These are phyloP conservation scores for Formicarius rufipectus DNA, from an alignment of 2,113 vertebrate genomes.

Conservation along the genomic window DNA sequence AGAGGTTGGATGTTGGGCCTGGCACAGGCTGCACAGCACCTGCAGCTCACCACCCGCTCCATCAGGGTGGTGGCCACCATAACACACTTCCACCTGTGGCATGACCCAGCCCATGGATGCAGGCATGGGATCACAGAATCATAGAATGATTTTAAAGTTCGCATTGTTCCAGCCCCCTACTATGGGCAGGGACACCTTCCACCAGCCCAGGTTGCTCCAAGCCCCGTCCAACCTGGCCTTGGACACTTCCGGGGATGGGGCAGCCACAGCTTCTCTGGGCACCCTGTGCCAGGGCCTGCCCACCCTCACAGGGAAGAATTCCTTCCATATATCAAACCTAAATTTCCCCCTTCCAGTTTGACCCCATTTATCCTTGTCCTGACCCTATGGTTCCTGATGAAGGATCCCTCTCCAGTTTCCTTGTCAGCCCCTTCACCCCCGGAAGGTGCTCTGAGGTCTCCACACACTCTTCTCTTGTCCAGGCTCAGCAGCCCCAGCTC, in stretches of 20 bases:
- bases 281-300: neutral
- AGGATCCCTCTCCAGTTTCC: fast-evolving
- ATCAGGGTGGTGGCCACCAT: neutral
- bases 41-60: neutral
- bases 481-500: fast-evolving
- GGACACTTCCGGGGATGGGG: neutral
- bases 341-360: neutral
- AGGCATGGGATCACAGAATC: fast-evolving
- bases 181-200: neutral
- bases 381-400: neutral
- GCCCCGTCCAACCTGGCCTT: fast-evolving
- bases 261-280: neutral
- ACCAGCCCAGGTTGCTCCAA: neutral
- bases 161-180: fast-evolving
- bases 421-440: neutral
- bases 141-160: neutral
- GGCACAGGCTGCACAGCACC: neutral
- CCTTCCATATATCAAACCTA: neutral
- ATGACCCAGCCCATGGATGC: neutral
- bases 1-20: no score
- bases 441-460: fast-evolving
- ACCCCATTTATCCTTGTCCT: neutral
- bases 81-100: neutral
- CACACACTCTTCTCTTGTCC: neutral
- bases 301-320: neutral